Evolutionary conservation across 2,888 invertebrate species (phyloP).

Genomic region (Lochmaea crataegi): DNA sequence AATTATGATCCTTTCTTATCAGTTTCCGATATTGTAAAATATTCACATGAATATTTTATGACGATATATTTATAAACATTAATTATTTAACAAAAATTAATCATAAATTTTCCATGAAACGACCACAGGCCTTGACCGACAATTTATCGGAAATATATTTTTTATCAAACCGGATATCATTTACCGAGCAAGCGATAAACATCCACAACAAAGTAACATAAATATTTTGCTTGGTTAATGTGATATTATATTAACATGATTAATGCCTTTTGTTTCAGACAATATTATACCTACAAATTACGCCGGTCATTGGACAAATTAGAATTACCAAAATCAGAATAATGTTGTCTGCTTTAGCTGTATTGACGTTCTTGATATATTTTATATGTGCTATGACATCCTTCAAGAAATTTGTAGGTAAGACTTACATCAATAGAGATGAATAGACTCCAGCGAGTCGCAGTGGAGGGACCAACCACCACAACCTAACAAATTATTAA

Average conservation of each 20-base stretch:
- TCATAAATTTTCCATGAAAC: no score
- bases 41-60: no score
- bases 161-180: not conserved
- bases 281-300: slow-evolving; percentile 44
- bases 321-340: slow-evolving; percentile 44
- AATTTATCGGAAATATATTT: not conserved
- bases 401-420: slow-evolving; percentile 44
- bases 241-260: not conserved
- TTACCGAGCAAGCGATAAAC: not conserved
- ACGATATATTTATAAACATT: no score
- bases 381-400: slow-evolving; percentile 40
- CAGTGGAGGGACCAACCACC: no score
- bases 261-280: slow-evolving; percentile 43
- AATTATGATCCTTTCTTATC: no score
- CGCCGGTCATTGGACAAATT: slow-evolving; percentile 47
- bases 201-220: not conserved
- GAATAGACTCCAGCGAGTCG: no score
- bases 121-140: not conserved
- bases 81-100: no score
- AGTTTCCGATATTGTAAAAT: no score
- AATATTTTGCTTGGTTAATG: not conserved
- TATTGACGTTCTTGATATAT: slow-evolving; percentile 41
- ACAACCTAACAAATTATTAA: no score
- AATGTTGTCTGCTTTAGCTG: slow-evolving; percentile 39
- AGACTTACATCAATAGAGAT: slow-evolving; percentile 5